Conservation (phyloP, 2,113 vertebrate genomes). For the Silurus glanis region DNA sequence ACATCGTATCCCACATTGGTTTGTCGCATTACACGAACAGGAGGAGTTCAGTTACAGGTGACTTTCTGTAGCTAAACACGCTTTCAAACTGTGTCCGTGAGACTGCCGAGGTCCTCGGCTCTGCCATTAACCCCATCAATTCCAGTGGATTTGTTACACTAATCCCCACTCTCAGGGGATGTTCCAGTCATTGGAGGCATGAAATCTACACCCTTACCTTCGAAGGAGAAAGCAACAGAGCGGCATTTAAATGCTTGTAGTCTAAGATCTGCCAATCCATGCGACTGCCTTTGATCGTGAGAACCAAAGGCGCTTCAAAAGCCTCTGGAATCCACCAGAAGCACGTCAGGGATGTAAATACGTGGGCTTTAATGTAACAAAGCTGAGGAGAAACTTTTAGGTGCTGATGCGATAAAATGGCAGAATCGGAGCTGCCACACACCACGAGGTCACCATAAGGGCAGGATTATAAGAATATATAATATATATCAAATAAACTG, state of each 20-base stretch:
- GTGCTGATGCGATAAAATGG: background rate
- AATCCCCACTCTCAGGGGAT: conserved; percentile 44
- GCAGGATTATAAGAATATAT: background rate
- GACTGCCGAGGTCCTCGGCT: background rate
- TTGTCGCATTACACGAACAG: background rate
- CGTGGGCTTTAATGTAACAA: conserved; percentile 15
- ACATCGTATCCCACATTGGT: background rate
- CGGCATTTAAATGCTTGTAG: conserved; percentile 24
- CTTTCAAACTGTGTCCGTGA: background rate
- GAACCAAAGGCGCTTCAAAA: background rate
- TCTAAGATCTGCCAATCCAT: conserved; percentile 19
- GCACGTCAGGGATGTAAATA: conserved; percentile 20
- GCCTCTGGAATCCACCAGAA: conserved; percentile 3
- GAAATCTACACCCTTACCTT: conserved; percentile 43
- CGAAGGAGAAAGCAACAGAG: conserved; percentile 23
- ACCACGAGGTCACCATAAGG: background rate
- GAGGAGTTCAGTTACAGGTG: conserved; percentile 33
- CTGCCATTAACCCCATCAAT: conserved; percentile 29
- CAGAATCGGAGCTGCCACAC: background rate
- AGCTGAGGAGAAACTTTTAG: background rate
- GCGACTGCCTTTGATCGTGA: conserved; percentile 36
- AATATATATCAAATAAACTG: background rate
- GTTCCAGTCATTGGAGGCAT: conserved; percentile 44
- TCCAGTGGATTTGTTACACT: conserved; percentile 37
- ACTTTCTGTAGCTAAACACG: conserved; percentile 27